Evolutionary conservation across 2,888 invertebrate genomes (phyloP), one percentile per base, ranked within the genome.

Genomic region (Tetheella fluctuosa): DNA sequence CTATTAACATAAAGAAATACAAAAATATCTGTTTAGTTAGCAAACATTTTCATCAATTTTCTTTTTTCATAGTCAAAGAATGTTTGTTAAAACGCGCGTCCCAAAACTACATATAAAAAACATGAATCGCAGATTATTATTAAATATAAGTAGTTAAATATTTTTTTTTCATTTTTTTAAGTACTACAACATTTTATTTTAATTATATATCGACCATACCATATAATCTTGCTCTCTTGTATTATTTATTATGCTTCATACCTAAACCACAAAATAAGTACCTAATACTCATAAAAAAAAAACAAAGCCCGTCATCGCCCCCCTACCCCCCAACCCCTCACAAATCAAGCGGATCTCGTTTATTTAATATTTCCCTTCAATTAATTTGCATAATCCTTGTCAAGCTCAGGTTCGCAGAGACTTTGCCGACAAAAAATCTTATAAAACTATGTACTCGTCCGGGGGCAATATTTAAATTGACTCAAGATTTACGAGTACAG

Each of bases 351-450:
- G 76, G 73, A 78, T 76, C 80, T 75, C 76, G 75, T 72, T 82
- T 81, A 78, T 84, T 84, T 81, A 74, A 77, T 81, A 76, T 79
- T 83, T 81, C 74, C 74, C 81, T 80, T 77, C 84, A 79, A 85
- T 84, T 81, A 82, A 85, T 85, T 84, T 85, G 76, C 86, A 86
- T 85, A 85, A 85, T 81, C 82, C 83, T 82, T 84, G 85, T 85
- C 86, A 86, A 74, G 66, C 71, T 76, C 85, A 85, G 84, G 77
- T 79, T 77, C 68, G 65, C 65, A 63, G 69, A 71, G 69, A 73
- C 64, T 54, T 57, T 23, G 23, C 53, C 54, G 48, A 37, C 17
- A 56, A 61, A 37, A 56, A 23, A 37, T 48, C 20, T 48, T 48
- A 48, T 48, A 48, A 20, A 48, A 48, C 48, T 48, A 48, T 48